Percentiles rank a stretch among this genome's conserved stretches.
Evolutionary conservation across 2,113 vertebrate species (phyloP).

Genomic region (Callaeas wilsoni): DNA sequence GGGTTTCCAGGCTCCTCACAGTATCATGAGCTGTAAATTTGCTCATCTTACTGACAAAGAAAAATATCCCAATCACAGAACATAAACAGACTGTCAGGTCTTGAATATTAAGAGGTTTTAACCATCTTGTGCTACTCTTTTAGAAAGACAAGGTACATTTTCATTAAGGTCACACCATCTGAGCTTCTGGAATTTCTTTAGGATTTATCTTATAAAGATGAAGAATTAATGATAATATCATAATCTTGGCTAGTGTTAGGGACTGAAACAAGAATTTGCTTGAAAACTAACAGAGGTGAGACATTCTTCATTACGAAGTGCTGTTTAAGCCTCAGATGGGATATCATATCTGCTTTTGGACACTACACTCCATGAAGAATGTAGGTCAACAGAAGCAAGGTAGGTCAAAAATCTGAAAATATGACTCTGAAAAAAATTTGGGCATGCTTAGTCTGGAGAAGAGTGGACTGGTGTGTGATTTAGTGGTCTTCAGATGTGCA

Average conservation of each 20-base stretch:
- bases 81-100: neutral
- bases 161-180: neutral
- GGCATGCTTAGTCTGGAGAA: neutral
- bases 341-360: neutral
- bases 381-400: neutral
- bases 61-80: neutral
- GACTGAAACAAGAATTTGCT: neutral
- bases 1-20: neutral
- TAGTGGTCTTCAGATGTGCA: neutral
- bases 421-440: neutral
- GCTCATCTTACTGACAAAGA: conserved; percentile 5
- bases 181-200: neutral
- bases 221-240: neutral
- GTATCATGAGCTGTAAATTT: neutral
- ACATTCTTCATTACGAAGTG: accelerated
- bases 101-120: neutral
- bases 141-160: neutral
- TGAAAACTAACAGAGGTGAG: neutral
- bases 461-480: neutral
- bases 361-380: neutral
- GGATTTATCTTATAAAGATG: neutral
- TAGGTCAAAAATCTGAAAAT: neutral
- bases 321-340: neutral
- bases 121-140: neutral
- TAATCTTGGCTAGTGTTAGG: neutral